Percentiles rank a stretch among this genome's conserved stretches.
These are phyloP conservation scores for Danio kyathit DNA, from an alignment of 2,797 vertebrate genomes.

Conservation along the genomic window DNA sequence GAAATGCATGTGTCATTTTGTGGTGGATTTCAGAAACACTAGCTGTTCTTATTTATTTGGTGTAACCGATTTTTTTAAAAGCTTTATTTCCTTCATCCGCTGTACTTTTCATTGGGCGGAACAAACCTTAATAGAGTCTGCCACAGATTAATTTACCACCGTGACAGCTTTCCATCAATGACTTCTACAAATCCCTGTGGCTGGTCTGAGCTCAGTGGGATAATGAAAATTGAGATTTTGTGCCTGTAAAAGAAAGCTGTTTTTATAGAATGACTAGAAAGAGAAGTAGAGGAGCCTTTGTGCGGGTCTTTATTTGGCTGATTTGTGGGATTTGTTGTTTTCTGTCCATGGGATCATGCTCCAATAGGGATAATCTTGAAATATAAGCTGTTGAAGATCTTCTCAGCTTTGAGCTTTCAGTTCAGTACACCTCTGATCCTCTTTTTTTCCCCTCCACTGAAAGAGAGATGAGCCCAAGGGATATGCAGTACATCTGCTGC, in stretches of 20 bases:
- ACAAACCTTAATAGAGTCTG: constrained; percentile 39
- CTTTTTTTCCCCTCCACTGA: not conserved
- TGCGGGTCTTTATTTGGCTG: constrained; percentile 3
- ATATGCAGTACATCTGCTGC: not conserved
- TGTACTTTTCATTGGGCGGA: constrained; percentile 20
- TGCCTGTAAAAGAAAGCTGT: constrained; percentile 26
- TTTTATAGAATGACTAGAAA: constrained; percentile 1
- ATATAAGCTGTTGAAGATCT: constrained; percentile 9
- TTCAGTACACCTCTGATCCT: constrained; percentile 21
- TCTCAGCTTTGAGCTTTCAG: constrained; percentile 8
- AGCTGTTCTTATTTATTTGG: constrained; percentile 30
- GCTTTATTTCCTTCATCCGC: constrained; percentile 5
- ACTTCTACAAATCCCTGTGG: constrained; percentile 35
- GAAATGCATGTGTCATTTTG: constrained; percentile 8
- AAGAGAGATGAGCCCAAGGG: not conserved
- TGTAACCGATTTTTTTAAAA: constrained; percentile 1
- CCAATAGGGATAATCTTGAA: constrained; percentile 23
- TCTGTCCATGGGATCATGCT: constrained; percentile 19
- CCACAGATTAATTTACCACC: constrained; percentile 23
- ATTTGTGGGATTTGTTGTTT: constrained; percentile 33
- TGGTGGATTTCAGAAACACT: not conserved
- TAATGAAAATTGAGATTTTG: constrained; percentile 32
- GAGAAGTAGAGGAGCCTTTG: constrained; percentile 6
- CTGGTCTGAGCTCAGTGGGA: constrained; percentile 16
- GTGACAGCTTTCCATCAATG: constrained; percentile 35